Conservation (phyloP, 2,113 vertebrate species). For the Caloenas nicobarica region DNA sequence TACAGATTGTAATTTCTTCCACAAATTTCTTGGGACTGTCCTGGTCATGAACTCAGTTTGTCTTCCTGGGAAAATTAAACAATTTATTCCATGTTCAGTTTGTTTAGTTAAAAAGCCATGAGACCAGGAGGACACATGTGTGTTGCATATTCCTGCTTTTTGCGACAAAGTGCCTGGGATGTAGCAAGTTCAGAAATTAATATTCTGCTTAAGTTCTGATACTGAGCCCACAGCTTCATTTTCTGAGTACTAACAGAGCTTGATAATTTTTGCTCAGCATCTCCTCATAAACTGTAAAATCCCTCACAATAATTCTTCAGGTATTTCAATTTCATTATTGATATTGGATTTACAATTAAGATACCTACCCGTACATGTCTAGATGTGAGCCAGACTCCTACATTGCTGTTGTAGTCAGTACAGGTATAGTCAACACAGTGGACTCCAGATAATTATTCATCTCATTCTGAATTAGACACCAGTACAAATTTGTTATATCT, state of each 20-base stretch:
- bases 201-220: not conserved
- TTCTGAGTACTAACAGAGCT: not conserved
- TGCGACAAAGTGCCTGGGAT: not conserved
- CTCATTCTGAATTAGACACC: not conserved
- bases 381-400: not conserved
- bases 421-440: not conserved
- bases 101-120: not conserved
- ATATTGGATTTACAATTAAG: not conserved
- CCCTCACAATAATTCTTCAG: not conserved
- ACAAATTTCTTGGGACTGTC: not conserved
- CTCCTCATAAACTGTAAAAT: not conserved
- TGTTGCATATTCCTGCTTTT: not conserved
- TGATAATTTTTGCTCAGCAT: not conserved
- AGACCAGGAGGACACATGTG: accelerated
- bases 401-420: not conserved
- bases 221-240: not conserved
- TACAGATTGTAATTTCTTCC: not conserved
- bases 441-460: not conserved
- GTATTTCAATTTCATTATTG: not conserved
- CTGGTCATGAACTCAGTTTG: not conserved
- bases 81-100: not conserved
- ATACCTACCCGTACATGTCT: not conserved
- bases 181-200: not conserved
- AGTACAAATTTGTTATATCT: not conserved
- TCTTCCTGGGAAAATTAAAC: not conserved